Conservation (phyloP, 2,797 vertebrate genomes). For the Cryptoprocta ferox region DNA sequence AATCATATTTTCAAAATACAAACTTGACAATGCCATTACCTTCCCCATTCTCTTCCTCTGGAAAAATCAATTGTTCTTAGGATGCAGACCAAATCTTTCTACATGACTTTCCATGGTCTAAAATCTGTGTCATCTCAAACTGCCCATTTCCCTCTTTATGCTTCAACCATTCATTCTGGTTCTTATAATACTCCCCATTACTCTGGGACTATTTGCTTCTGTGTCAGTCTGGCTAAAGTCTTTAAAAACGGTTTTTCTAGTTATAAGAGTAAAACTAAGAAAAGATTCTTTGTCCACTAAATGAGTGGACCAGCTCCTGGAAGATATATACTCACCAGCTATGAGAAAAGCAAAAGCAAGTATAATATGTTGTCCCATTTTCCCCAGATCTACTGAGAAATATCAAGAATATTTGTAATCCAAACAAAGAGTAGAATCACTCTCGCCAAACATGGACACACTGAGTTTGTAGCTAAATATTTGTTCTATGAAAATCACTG, state of each 20-base stretch:
- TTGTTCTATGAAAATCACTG: neutral
- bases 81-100: neutral
- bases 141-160: too few species aligned
- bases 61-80: neutral
- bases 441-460: neutral
- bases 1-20: neutral
- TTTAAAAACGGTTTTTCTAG: neutral
- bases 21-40: neutral
- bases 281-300: neutral
- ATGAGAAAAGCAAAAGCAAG: neutral
- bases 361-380: neutral
- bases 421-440: neutral
- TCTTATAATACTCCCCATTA: neutral
- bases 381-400: neutral
- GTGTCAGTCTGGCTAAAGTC: neutral
- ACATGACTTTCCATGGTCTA: neutral
- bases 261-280: neutral
- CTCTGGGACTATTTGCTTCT: neutral
- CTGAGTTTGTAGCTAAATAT: neutral
- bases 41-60: neutral
- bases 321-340: neutral
- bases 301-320: neutral
- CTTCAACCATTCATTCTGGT: neutral
- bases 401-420: neutral
- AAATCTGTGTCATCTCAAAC: neutral